Base-by-base conservation (phyloP, 2,888 invertebrate species). In the Hyles lineata region DNA sequence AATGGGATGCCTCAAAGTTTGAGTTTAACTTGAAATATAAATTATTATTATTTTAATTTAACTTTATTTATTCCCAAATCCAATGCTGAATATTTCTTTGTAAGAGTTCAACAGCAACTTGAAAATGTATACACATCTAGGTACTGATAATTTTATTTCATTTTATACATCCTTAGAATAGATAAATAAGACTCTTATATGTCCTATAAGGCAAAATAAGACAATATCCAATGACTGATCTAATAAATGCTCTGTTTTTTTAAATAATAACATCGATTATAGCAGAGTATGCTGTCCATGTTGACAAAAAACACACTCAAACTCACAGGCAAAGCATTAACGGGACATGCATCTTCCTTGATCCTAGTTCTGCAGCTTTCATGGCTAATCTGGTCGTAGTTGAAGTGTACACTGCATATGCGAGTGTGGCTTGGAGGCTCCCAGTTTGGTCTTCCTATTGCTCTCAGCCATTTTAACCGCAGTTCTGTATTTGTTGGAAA, bases 361-460 rank as follows among this genome's bases (percentile, higher is more conserved):
- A 85, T 79, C 32, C 85, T 77, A 50, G 78, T 79, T 58, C 84
- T 74, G 21, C 72, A 73, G 5, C 79, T 77, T 32, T 81, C 83
- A 67, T 78, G 77, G 23, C 81, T 83, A 3, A 87, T 80, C 32
- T 83, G 80, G 11, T 85, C 80, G 9, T 72, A n/a, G 25, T 71
- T 77, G 35, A 86, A 87, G 63, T 87, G 86, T 0, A 71, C 74
- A 55, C 84, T 86, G 63, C 87, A 87, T 21, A 86, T 74, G 0
- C 83, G 78, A 15, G 76, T 74, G 72, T 86, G 76, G 17, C 43
- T 77, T 0, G 85, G 80, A 9, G 86, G 86, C 0, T 72, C 71
- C 87, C 86, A 87, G 59, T 77, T 78, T 0, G 85, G 83, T 11
- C 86, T 79, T 0, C 87, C 86, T 55, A 86, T 86, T 5, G 86